A percentile compares a stretch with the other conserved stretches of the same genome.
These are phyloP conservation scores for Chloromyia formosa DNA, from an alignment of 2,888 invertebrate species.

Conservation along the genomic window DNA sequence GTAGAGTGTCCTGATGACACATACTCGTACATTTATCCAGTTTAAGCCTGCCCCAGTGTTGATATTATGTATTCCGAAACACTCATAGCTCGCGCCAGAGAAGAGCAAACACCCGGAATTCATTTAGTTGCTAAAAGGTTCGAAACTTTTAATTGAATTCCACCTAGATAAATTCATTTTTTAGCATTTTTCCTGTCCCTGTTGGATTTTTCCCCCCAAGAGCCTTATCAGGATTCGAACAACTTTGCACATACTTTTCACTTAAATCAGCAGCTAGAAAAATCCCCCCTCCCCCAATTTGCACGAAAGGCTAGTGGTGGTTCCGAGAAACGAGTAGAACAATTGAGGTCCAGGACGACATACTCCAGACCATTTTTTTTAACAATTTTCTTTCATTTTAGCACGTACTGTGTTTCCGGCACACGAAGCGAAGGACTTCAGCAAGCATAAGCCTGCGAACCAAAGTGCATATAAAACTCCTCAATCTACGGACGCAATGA, in stretches of 20 bases:
- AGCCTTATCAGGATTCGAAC: not conserved
- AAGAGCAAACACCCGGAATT: constrained; percentile 14
- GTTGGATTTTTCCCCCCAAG: not conserved
- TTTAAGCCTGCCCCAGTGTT: not conserved
- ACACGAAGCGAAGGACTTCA: no score
- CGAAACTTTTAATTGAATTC: constrained; percentile 30
- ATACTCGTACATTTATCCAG: not conserved
- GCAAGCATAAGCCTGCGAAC: no score
- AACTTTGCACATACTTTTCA: constrained; percentile 7
- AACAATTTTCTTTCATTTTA: not conserved
- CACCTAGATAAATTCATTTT: constrained; percentile 5
- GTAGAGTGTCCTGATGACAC: no score
- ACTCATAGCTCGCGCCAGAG: not conserved
- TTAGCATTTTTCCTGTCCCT: not conserved
- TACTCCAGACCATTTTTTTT: not conserved
- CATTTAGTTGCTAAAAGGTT: constrained; percentile 20
- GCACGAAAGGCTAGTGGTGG: not conserved
- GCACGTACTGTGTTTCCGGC: not conserved
- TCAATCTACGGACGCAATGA: no score
- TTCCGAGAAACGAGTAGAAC: not conserved
- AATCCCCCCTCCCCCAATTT: not conserved
- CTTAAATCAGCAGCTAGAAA: constrained; percentile 4
- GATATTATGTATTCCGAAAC: not conserved
- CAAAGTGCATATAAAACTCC: no score
- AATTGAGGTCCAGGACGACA: not conserved